These are phyloP conservation scores for Archilochus colubris DNA, from an alignment of 2,113 vertebrate genomes.

Conservation along the genomic window DNA sequence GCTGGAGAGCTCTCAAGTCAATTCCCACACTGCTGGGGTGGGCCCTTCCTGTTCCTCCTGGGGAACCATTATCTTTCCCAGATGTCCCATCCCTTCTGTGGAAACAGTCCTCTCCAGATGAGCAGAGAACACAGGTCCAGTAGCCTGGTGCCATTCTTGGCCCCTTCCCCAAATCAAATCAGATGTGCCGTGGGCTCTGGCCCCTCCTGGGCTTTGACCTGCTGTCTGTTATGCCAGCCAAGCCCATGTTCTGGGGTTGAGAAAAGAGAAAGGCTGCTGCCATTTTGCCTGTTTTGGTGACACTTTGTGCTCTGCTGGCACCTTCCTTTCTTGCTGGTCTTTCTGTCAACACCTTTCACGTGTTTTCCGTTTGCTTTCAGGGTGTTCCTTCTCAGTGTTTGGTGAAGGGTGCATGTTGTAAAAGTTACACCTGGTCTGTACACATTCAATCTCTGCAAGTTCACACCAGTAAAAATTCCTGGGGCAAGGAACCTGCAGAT, in stretches of 20 bases:
- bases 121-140: background rate
- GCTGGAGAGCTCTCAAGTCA: rapidly evolving
- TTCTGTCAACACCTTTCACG: background rate
- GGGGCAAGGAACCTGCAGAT: background rate
- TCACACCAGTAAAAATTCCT: background rate
- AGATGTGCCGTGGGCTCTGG: background rate
- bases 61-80: background rate
- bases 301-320: background rate
- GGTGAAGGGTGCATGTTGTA: background rate
- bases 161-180: background rate
- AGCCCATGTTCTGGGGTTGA: background rate
- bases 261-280: background rate
- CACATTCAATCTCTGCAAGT: background rate
- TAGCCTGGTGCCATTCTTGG: background rate
- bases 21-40: background rate
- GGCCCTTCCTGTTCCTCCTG: background rate
- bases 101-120: background rate
- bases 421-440: background rate
- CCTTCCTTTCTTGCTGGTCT: background rate
- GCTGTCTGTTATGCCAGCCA: background rate
- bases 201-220: background rate
- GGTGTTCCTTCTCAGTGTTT: constrained; percentile 6
- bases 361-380: constrained; percentile 27
- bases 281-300: rapidly evolving
- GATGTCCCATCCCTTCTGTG: background rate